Evolutionary conservation across 2,113 vertebrate genomes (phyloP).

Genomic region (Australoheros scitulus): DNA sequence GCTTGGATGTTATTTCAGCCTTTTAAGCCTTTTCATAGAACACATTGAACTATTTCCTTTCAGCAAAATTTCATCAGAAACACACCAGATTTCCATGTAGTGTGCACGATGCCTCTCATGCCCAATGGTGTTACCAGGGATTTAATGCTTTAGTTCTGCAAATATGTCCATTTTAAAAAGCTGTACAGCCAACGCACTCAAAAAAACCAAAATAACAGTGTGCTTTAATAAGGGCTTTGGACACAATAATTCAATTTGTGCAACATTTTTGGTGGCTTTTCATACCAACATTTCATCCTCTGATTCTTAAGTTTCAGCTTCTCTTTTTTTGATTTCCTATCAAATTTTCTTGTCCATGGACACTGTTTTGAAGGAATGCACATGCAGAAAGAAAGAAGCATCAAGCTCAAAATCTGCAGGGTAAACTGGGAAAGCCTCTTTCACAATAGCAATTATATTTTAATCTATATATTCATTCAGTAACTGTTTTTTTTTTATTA

Average conservation of each 20-base stretch:
- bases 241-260: constrained; percentile 22
- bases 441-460: constrained; percentile 36
- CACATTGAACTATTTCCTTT: neutral
- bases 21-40: neutral
- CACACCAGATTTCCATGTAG: constrained; percentile 53
- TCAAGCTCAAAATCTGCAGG: neutral
- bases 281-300: neutral
- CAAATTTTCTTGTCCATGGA: neutral
- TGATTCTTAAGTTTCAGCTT: neutral
- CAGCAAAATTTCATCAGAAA: constrained; percentile 3
- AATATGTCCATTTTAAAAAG: constrained; percentile 57
- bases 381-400: neutral
- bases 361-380: neutral
- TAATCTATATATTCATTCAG: constrained; percentile 21
- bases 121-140: constrained; percentile 31
- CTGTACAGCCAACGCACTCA: neutral
- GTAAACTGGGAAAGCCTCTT: constrained; percentile 35
- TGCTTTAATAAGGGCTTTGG: neutral
- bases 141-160: constrained; percentile 53
- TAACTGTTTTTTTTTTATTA: neutral
- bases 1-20: neutral
- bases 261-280: neutral
- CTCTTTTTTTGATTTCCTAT: neutral
- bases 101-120: constrained; percentile 17
- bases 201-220: constrained; percentile 21